Evolutionary conservation across 2,888 invertebrate genomes (phyloP).

Genomic region (Sinopyrophorus schimmeli): DNA sequence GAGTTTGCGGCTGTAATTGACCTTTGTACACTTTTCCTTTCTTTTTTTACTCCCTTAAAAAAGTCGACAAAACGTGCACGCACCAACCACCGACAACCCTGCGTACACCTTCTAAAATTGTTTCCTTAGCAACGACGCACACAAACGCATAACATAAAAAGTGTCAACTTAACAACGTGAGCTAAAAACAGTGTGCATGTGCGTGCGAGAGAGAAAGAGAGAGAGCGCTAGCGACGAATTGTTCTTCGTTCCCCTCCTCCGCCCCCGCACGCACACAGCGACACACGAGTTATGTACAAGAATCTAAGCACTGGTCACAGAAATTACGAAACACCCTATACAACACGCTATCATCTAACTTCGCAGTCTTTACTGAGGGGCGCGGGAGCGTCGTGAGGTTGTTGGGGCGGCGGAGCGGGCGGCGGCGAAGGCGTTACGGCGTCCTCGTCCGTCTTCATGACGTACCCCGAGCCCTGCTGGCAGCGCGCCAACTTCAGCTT

Average conservation of each 20-base stretch:
- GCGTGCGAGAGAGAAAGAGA: too few species aligned
- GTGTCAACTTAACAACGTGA: conserved; percentile 51
- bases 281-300: too few species aligned
- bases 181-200: conserved; percentile 52
- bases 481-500: conserved; percentile 82
- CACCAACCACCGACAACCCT: too few species aligned
- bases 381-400: conserved; percentile 55
- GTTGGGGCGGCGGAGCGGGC: conserved; percentile 41
- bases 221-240: too few species aligned
- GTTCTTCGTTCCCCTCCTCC: too few species aligned
- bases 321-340: conserved; percentile 42
- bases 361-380: conserved; percentile 80
- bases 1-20: conserved; percentile 58
- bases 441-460: conserved; percentile 57
- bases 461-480: conserved; percentile 73
- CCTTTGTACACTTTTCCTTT: conserved; percentile 61
- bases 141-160: conserved; percentile 42
- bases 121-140: conserved; percentile 35
- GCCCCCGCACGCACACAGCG: too few species aligned
- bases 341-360: conserved; percentile 78
- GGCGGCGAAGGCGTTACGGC: conserved; percentile 47
- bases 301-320: conserved; percentile 47
- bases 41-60: too few species aligned
- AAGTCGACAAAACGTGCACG: conserved; percentile 50
- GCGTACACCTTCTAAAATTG: conserved; percentile 39